Conservation (phyloP, 2,888 invertebrate species). For the Ernsta delagoae region DNA sequence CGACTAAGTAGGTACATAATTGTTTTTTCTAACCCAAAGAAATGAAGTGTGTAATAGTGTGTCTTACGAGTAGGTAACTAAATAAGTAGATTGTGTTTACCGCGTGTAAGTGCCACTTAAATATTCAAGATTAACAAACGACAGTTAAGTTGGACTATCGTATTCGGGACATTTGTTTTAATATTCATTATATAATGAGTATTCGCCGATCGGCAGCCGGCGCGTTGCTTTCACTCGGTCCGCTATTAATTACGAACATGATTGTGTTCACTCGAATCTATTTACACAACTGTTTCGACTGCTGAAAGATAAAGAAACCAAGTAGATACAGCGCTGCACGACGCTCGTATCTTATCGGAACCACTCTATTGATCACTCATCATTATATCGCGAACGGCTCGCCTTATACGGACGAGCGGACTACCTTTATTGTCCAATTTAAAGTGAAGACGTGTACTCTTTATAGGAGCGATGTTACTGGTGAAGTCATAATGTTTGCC, state of each 20-base stretch:
- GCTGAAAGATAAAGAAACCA: slow-evolving; percentile 80
- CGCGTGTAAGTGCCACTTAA: slow-evolving; percentile 37
- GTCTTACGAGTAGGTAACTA: slow-evolving; percentile 15
- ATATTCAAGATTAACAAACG: slow-evolving; percentile 52
- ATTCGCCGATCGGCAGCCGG: slow-evolving; percentile 60
- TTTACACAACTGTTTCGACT: slow-evolving; percentile 81
- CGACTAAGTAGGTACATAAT: slow-evolving; percentile 3
- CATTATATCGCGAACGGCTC: slow-evolving; percentile 78
- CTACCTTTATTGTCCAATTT: slow-evolving; percentile 81
- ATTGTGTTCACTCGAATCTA: slow-evolving; percentile 76
- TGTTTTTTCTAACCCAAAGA: slow-evolving; percentile 34
- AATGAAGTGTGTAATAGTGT: slow-evolving; percentile 29
- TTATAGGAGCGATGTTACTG: slow-evolving; percentile 77
- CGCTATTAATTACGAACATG: slow-evolving; percentile 77
- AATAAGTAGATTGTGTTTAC: no score
- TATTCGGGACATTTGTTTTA: slow-evolving; percentile 78
- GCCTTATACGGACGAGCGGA: slow-evolving; percentile 77
- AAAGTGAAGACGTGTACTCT: slow-evolving; percentile 69
- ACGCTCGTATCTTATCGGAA: slow-evolving; percentile 79
- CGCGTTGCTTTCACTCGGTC: slow-evolving; percentile 78
- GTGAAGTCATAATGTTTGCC: slow-evolving; percentile 82
- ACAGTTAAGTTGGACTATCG: slow-evolving; percentile 56
- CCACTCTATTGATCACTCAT: slow-evolving; percentile 80
- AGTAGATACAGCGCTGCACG: slow-evolving; percentile 64
- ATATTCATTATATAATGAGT: slow-evolving; percentile 81